Conservation (phyloP, 2,888 invertebrate species). For the Tenodera sinensis region DNA sequence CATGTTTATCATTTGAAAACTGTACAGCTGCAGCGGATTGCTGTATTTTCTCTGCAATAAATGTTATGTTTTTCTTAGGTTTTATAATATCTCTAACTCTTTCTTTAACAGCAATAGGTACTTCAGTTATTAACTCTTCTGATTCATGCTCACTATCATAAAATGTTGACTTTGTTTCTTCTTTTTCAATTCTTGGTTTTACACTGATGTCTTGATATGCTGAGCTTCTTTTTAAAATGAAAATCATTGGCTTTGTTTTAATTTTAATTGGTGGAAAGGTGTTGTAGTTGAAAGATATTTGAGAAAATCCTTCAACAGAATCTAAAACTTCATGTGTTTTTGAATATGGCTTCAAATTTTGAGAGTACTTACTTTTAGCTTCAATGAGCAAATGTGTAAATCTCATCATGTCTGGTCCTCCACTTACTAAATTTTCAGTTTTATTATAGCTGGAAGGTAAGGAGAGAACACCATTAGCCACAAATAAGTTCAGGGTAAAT, state of each 20-base stretch:
- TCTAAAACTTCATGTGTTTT: constrained; percentile 73
- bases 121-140: background rate
- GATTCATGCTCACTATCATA: background rate
- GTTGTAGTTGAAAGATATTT: constrained; percentile 75
- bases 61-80: background rate
- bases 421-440: constrained; percentile 66
- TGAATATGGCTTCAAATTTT: constrained; percentile 65
- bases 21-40: background rate
- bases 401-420: constrained; percentile 59
- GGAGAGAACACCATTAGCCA: background rate
- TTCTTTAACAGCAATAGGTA: background rate
- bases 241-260: constrained; percentile 77
- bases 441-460: constrained; percentile 66
- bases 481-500: background rate
- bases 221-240: constrained; percentile 67
- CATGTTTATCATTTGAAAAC: background rate
- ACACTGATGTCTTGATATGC: constrained; percentile 33
- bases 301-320: constrained; percentile 77
- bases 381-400: constrained; percentile 79
- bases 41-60: background rate
- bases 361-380: constrained; percentile 76
- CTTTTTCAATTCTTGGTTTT: constrained; percentile 42
- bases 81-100: background rate
- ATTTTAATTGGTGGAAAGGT: constrained; percentile 74
- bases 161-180: background rate